Evolutionary conservation across 1,140 invertebrate genomes (phyloP).

Genomic region (Teleopsis dalmanni): DNA sequence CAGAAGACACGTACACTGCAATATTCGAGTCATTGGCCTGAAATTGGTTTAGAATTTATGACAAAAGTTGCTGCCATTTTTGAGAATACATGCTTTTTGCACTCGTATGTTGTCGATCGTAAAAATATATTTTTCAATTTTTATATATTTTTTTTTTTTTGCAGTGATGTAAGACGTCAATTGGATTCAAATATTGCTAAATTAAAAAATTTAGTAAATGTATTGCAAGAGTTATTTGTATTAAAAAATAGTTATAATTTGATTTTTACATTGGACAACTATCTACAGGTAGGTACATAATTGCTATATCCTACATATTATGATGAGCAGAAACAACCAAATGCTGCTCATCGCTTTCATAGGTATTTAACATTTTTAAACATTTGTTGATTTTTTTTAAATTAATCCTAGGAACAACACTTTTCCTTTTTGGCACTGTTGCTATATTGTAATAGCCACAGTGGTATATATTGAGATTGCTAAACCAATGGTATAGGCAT

Average conservation of each 20-base stretch:
- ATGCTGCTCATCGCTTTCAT: too few relatives aligned
- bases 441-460: too few relatives aligned
- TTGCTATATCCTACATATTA: neutral
- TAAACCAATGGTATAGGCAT: too few relatives aligned
- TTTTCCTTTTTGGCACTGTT: too few relatives aligned
- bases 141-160: neutral
- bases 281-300: conserved; percentile 21
- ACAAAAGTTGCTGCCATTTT: conserved; percentile 37
- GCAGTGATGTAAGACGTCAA: conserved; percentile 32
- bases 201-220: conserved; percentile 29
- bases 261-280: conserved; percentile 34
- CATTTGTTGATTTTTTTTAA: too few relatives aligned
- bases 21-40: conserved; percentile 36
- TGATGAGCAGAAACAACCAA: neutral
- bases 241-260: conserved; percentile 37
- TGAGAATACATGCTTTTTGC: conserved; percentile 34
- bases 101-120: conserved; percentile 22
- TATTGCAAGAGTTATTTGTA: conserved; percentile 33
- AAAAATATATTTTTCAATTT: neutral
- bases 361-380: too few relatives aligned
- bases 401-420: too few relatives aligned
- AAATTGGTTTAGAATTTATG: conserved; percentile 38
- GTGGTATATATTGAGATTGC: too few relatives aligned
- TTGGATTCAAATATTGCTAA: conserved; percentile 35
- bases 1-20: conserved; percentile 35